Evolutionary conservation across 2,888 invertebrate species (phyloP).

Genomic region (Heliconius erato): DNA sequence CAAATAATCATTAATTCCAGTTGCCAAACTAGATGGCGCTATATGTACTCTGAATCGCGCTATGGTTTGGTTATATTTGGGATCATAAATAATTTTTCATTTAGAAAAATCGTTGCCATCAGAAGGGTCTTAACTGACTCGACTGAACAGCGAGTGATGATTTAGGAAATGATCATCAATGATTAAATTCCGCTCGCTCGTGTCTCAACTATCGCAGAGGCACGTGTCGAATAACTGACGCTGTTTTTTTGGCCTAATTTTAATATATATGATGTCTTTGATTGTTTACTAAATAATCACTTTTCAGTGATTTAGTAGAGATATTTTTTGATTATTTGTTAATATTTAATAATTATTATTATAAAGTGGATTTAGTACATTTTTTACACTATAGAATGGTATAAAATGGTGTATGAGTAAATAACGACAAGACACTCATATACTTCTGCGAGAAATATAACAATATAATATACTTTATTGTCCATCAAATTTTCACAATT

Average conservation of each 20-base stretch:
- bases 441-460: too few species aligned
- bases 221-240: slow-evolving; percentile 68
- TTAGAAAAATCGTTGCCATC: slow-evolving; percentile 61
- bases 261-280: too few species aligned
- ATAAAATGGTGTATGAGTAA: too few species aligned
- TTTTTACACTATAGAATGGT: too few species aligned
- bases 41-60: slow-evolving; percentile 56
- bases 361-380: too few species aligned
- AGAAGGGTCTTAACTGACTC: slow-evolving; percentile 84
- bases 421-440: too few species aligned
- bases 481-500: too few species aligned
- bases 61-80: slow-evolving; percentile 55
- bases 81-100: slow-evolving; percentile 34
- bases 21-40: slow-evolving; percentile 59
- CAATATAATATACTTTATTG: too few species aligned
- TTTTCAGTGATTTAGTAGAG: too few species aligned
- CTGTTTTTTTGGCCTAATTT: slow-evolving; percentile 59
- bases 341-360: too few species aligned
- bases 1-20: slow-evolving; percentile 8
- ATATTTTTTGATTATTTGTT: too few species aligned
- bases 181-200: slow-evolving; percentile 71
- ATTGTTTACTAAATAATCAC: too few species aligned
- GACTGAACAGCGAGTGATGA: slow-evolving; percentile 85
- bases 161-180: slow-evolving; percentile 64
- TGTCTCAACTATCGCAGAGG: slow-evolving; percentile 76